Percentiles rank a stretch among this genome's conserved stretches.
phyloP scores from a whole-genome alignment of 2,888 invertebrate species.

The Platyscelio sp. region DNA sequence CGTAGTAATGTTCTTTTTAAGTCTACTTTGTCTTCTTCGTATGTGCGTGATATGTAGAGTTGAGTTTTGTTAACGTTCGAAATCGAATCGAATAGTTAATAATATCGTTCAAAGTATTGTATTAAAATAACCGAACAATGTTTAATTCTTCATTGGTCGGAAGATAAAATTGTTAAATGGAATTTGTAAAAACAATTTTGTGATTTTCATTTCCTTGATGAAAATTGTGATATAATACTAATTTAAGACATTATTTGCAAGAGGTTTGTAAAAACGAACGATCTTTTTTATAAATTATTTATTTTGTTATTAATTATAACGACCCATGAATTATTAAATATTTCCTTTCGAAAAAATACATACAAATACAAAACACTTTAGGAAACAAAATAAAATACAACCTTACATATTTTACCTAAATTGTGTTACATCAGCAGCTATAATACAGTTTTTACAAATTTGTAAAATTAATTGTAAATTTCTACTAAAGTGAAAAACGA shows the following conservation, averaged over 20 bases:
- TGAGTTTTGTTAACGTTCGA: constrained; percentile 47
- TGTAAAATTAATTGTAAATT: constrained; percentile 70
- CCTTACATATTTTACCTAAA: not conserved
- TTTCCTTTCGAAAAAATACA: too few species aligned
- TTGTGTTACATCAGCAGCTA: constrained; percentile 78
- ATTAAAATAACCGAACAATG: not conserved
- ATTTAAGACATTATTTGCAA: too few species aligned
- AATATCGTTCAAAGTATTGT: too few species aligned
- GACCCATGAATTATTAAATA: too few species aligned
- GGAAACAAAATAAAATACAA: too few species aligned
- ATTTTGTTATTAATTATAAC: not conserved
- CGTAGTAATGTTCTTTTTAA: constrained; percentile 53
- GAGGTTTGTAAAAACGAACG: too few species aligned
- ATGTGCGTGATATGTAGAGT: constrained; percentile 35
- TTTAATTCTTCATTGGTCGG: constrained; percentile 65
- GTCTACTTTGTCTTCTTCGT: constrained; percentile 47
- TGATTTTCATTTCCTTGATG: not conserved
- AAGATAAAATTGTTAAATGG: too few species aligned
- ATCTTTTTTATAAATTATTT: too few species aligned
- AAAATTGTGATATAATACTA: too few species aligned
- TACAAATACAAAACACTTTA: too few species aligned
- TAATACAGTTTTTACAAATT: constrained; percentile 79
- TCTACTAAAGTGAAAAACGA: constrained; percentile 59
- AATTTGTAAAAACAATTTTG: too few species aligned
- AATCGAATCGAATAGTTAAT: too few species aligned